phyloP scores from a whole-genome alignment of 1,140 invertebrate species.

The Aphis craccivora region DNA sequence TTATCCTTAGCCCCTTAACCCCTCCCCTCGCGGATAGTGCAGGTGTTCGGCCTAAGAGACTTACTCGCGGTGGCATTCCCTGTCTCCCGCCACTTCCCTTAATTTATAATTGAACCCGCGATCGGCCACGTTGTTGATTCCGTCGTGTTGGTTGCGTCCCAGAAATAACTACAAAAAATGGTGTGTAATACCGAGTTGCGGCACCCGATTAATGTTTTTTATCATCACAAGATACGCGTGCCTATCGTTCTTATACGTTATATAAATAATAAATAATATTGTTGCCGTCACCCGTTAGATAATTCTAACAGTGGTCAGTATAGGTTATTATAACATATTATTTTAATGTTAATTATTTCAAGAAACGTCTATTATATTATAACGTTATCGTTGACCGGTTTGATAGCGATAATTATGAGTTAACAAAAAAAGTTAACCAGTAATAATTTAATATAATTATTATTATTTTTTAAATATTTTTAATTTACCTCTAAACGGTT shows the following conservation, averaged over 20 bases:
- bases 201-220: background rate
- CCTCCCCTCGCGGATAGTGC: no score
- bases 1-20: no score
- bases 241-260: no score
- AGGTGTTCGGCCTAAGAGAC: no score
- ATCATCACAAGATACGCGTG: background rate
- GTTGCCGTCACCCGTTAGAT: background rate
- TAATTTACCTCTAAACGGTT: background rate
- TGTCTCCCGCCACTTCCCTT: background rate
- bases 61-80: no score
- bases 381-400: no score
- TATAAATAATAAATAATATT: background rate
- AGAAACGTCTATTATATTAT: no score
- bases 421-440: no score
- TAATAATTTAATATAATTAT: no score
- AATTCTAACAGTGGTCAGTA: background rate
- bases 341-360: no score
- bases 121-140: no score
- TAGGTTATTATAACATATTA: background rate
- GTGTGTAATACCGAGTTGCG: background rate
- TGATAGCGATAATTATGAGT: no score
- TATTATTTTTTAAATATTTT: background rate
- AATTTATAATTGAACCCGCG: background rate
- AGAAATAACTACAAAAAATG: background rate
- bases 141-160: background rate